A percentile compares a stretch with the other conserved stretches of the same genome.
phyloP scores from a whole-genome alignment of 2,797 vertebrate genomes.

The Ptychobarbus kaznakovi region DNA sequence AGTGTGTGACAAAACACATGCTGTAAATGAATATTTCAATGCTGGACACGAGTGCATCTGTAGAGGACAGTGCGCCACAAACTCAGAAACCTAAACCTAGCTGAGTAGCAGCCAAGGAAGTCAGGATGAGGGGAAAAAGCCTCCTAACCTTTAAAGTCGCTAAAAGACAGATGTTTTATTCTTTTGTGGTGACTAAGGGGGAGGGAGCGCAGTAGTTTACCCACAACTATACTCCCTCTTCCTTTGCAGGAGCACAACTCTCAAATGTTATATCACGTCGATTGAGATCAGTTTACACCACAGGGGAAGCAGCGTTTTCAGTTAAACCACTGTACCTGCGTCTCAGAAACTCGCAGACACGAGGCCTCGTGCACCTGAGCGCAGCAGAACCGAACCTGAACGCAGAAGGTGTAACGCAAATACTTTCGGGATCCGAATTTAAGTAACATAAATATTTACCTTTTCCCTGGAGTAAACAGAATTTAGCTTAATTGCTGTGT shows the following conservation, averaged over 20 bases:
- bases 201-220: slow-evolving; percentile 65
- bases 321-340: slow-evolving; percentile 71
- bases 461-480: slow-evolving; percentile 76
- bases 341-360: slow-evolving; percentile 44
- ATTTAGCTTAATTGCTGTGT: slow-evolving; percentile 74
- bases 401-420: slow-evolving; percentile 55
- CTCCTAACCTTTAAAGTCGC: slow-evolving; percentile 62
- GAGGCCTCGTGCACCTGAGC: slow-evolving; percentile 68
- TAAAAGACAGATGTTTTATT: slow-evolving; percentile 70
- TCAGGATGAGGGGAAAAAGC: slow-evolving; percentile 55
- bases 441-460: slow-evolving; percentile 70
- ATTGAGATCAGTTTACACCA: slow-evolving; percentile 64
- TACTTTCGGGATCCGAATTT: slow-evolving; percentile 69
- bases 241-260: slow-evolving; percentile 69
- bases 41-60: slow-evolving; percentile 56
- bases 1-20: slow-evolving; percentile 76
- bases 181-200: slow-evolving; percentile 49
- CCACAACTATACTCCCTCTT: slow-evolving; percentile 73
- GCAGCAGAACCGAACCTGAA: slow-evolving; percentile 67
- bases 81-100: slow-evolving; percentile 43
- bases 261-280: slow-evolving; percentile 66
- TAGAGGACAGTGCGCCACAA: slow-evolving; percentile 20
- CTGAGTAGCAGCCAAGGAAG: slow-evolving; percentile 41
- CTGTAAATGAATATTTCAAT: slow-evolving; percentile 74
- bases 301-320: slow-evolving; percentile 73